Conservation (phyloP, 2,113 vertebrate genomes). For the Heterocephalus glaber region DNA sequence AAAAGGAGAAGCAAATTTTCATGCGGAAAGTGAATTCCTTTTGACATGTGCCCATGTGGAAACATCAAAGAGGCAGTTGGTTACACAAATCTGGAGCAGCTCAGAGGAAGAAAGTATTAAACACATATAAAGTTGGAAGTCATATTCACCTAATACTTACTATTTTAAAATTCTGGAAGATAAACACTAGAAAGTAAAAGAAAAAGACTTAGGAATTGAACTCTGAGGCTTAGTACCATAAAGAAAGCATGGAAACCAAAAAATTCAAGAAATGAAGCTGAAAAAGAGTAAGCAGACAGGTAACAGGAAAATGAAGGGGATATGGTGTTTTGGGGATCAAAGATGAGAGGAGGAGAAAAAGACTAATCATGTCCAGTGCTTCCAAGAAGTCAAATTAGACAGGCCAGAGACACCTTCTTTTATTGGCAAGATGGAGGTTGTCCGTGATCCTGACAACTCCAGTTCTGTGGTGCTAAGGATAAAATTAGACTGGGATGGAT, state of each 20-base stretch:
- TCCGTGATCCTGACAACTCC: not conserved
- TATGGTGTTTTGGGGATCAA: not conserved
- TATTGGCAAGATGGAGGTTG: not conserved
- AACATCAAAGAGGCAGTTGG: not conserved
- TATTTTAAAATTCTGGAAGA: not conserved
- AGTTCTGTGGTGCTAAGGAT: not conserved
- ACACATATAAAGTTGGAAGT: not conserved
- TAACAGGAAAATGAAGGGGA: not conserved
- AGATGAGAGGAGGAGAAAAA: not conserved
- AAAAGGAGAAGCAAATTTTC: not conserved
- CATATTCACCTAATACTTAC: too few relatives aligned
- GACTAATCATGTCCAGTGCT: not conserved
- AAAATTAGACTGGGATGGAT: not conserved
- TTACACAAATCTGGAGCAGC: not conserved
- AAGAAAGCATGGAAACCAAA: not conserved
- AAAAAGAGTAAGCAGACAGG: not conserved
- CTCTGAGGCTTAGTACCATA: not conserved
- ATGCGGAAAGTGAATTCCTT: not conserved
- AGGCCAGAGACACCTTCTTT: not conserved
- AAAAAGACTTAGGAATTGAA: not conserved
- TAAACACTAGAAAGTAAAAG: not conserved
- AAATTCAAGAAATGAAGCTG: not conserved
- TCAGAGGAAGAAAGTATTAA: not conserved
- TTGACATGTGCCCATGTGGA: not conserved
- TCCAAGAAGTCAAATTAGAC: not conserved